phyloP scores from a whole-genome alignment of 2,797 vertebrate species.

The Carduelis carduelis region DNA sequence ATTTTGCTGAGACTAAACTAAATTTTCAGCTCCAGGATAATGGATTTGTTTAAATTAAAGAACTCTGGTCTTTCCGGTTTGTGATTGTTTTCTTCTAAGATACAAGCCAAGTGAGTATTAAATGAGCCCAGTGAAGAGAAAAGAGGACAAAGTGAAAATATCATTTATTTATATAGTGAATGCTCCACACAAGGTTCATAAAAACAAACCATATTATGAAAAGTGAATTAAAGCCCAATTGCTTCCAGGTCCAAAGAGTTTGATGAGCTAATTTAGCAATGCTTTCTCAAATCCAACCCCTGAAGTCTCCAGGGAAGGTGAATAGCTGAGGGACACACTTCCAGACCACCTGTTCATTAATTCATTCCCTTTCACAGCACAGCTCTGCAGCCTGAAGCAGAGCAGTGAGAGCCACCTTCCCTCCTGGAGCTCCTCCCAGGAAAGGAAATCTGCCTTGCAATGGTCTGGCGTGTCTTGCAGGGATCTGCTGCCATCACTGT shows the following conservation, averaged over 20 bases:
- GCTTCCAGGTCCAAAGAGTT: constrained; percentile 17
- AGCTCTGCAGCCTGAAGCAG: background rate
- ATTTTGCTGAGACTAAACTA: constrained; percentile 44
- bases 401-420: background rate
- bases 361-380: background rate
- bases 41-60: constrained; percentile 50
- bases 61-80: constrained; percentile 23
- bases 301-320: background rate
- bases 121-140: background rate
- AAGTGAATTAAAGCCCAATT: constrained; percentile 31
- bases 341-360: background rate
- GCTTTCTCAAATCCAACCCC: background rate
- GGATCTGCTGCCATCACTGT: background rate
- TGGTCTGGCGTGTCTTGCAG: background rate
- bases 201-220: constrained; percentile 26
- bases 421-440: background rate
- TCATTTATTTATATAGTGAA: constrained; percentile 35
- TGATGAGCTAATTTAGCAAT: constrained; percentile 17
- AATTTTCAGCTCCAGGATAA: constrained; percentile 13
- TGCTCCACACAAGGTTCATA: constrained; percentile 21
- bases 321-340: background rate
- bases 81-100: constrained; percentile 39
- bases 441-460: background rate
- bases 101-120: constrained; percentile 42
- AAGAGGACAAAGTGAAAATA: constrained; percentile 21